Evolutionary conservation across 1,140 invertebrate species (phyloP), one percentile per base, ranked within the genome.

Genomic region (Cephus cinctus): DNA sequence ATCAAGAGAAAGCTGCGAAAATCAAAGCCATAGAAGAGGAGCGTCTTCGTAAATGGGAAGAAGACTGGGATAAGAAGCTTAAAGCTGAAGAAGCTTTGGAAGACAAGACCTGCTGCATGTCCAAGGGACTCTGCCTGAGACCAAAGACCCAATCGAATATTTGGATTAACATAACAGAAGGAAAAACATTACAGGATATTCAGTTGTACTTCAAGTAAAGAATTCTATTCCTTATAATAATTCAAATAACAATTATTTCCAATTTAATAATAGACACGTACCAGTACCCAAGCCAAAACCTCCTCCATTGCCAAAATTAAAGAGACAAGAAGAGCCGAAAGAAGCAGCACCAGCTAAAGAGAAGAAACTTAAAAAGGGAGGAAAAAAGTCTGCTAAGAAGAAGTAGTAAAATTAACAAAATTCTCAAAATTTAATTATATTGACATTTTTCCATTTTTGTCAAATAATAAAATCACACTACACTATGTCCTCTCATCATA

Each of bases 111-210:
- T 61, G 56, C 21, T 61, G 57, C 20, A 1, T 14, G 11, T 34
- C 39, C 1, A 18, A 53, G 9, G 32, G 38, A n/a, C 47, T 53
- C n/a, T 63, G 30, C 25, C 3, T 38, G 1, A 58, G 50, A 27
- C 60, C 62, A 2, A 61, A 39, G n/a, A 44, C 45, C 0, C 55
- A 56, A 14, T 52, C 58, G 0, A 63, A 65, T 21, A 35, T 65
- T 14, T 65, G 60, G 60, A 16, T 63, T 6, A 52, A 63, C 5
- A 36, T 62, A 0, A 25, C 31, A 1, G 20, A 38, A 4, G 62
- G 55, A 6, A 57, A 56, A 40, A 54, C 42, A 0, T 9, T 21
- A 0, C 62, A 65, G 25, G 49, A 53, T 5, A 50, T 61, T 5
- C 51, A 48, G 0, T 38, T 65, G 31, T 8, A 41, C 2, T 50